Evolutionary conservation across 2,113 vertebrate genomes (phyloP).

Genomic region (Chlorodrepanis virens): DNA sequence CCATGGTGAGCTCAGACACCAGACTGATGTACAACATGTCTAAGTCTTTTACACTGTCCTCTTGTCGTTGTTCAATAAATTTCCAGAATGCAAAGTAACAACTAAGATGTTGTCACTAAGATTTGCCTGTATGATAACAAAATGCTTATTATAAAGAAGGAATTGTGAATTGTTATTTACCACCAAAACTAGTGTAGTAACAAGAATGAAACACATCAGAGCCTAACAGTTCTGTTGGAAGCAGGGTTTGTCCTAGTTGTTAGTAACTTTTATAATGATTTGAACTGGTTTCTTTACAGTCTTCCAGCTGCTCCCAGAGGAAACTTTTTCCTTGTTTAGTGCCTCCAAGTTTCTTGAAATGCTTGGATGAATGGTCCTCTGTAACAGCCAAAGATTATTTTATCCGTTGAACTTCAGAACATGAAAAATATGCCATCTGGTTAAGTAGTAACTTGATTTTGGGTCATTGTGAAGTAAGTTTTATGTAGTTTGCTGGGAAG

Average conservation of each 20-base stretch:
- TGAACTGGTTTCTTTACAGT: constrained; percentile 38
- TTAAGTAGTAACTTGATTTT: constrained; percentile 4
- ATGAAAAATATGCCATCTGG: background rate
- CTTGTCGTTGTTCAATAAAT: background rate
- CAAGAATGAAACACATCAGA: background rate
- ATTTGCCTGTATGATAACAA: constrained; percentile 7
- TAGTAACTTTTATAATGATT: constrained; percentile 59
- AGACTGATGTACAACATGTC: background rate
- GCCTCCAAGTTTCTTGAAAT: constrained; percentile 24
- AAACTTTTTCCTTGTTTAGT: constrained; percentile 33
- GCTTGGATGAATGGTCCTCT: background rate
- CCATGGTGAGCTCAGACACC: background rate
- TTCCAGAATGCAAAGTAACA: constrained; percentile 15
- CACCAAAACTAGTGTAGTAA: background rate
- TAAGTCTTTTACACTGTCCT: background rate
- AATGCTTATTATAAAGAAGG: constrained; percentile 7
- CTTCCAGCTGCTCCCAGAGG: constrained; percentile 58
- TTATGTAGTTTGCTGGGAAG: background rate
- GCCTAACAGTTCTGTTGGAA: background rate
- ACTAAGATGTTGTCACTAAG: background rate
- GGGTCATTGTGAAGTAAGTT: background rate
- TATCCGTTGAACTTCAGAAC: constrained; percentile 13
- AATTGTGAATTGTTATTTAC: background rate
- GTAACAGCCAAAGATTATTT: constrained; percentile 23
- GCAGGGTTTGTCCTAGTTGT: constrained; percentile 19